Evolutionary conservation across 2,888 invertebrate species (phyloP).

Genomic region (Pollenia angustigena): DNA sequence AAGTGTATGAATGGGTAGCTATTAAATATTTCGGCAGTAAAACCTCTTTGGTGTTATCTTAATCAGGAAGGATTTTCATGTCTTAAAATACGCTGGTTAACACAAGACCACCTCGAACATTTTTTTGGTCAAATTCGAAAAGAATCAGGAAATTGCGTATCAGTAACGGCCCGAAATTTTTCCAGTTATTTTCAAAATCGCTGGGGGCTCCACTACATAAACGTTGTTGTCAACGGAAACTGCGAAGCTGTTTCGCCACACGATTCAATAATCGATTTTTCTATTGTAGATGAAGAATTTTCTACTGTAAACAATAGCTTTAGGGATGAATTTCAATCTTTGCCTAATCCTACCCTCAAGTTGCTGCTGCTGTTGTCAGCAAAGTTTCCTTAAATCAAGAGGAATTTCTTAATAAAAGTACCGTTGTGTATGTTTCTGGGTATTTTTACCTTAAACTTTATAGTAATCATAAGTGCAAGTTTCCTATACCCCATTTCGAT

Average conservation of each 20-base stretch:
- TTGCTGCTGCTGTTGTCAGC: neutral
- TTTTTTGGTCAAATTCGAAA: conserved; percentile 27
- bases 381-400: conserved; percentile 1
- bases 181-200: neutral
- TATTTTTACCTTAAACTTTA: conserved; percentile 51
- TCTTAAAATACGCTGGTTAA: neutral
- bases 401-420: conserved; percentile 2
- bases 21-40: conserved; percentile 16
- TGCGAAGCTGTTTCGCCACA: too few species aligned
- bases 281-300: too few species aligned
- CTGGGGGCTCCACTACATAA: conserved; percentile 28
- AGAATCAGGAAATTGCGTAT: conserved; percentile 26
- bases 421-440: conserved; percentile 46
- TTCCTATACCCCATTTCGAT: conserved; percentile 37
- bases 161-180: neutral
- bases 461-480: conserved; percentile 31
- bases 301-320: neutral
- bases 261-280: too few species aligned
- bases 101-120: conserved; percentile 20
- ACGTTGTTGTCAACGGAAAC: too few species aligned
- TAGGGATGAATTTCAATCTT: neutral
- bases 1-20: conserved; percentile 8
- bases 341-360: neutral
- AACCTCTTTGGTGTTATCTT: neutral
- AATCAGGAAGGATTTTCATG: conserved; percentile 3